Conservation (phyloP, 2,888 invertebrate genomes). For the Linyphia triangularis region DNA sequence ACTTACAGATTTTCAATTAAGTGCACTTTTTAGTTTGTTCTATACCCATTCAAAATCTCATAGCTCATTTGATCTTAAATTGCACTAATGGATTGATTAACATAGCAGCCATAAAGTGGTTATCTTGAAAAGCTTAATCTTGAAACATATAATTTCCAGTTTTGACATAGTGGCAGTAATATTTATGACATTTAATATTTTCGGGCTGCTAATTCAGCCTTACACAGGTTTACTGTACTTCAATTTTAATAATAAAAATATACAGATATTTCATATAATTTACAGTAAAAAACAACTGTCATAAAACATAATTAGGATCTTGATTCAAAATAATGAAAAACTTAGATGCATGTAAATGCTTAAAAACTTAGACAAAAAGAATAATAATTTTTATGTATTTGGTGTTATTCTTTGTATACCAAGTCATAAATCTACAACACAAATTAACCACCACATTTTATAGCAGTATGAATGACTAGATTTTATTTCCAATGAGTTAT, state of each 20-base stretch:
- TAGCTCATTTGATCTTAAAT: neutral
- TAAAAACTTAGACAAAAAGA: slow-evolving; percentile 26
- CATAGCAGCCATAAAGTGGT: too few relatives aligned
- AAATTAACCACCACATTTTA: slow-evolving; percentile 64
- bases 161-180: neutral
- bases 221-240: slow-evolving; percentile 39
- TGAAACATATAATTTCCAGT: neutral
- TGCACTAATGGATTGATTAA: neutral
- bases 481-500: slow-evolving; percentile 66
- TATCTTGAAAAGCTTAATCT: neutral
- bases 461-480: slow-evolving; percentile 73
- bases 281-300: neutral
- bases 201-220: slow-evolving; percentile 2
- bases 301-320: neutral
- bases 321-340: neutral
- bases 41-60: neutral
- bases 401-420: slow-evolving; percentile 70
- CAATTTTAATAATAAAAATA: slow-evolving; percentile 29
- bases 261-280: slow-evolving; percentile 18
- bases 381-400: slow-evolving; percentile 63
- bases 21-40: neutral
- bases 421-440: slow-evolving; percentile 68
- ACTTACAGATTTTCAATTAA: neutral
- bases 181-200: neutral
- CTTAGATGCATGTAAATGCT: neutral